Evolutionary conservation across 1,140 invertebrate species (phyloP).

Genomic region (Polypedilum vanderplanki): DNA sequence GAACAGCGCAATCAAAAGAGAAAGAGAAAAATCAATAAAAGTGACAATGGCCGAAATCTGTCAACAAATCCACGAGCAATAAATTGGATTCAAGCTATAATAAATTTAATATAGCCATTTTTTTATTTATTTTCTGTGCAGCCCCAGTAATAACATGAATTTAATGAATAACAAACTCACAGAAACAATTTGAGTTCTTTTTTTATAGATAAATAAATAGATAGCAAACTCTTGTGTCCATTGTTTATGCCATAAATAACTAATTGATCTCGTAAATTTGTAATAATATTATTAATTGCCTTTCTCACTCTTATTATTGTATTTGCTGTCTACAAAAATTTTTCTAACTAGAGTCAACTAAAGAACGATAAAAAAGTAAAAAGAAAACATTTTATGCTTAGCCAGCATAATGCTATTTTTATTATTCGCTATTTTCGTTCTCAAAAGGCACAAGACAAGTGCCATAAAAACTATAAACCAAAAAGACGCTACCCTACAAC

Average conservation of each 20-base stretch:
- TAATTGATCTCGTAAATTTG: slow-evolving; percentile 7
- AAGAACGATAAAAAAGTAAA: no score
- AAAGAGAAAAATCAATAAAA: background rate
- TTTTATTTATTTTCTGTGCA: background rate
- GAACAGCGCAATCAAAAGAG: background rate
- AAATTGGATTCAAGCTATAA: background rate
- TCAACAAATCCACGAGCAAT: slow-evolving; percentile 17
- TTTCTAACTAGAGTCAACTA: no score
- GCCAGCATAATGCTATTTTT: no score
- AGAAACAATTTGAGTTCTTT: background rate
- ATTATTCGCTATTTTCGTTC: background rate
- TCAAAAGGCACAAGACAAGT: background rate
- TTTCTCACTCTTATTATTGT: background rate
- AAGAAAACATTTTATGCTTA: no score
- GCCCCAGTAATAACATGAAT: background rate
- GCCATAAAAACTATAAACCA: slow-evolving; percentile 12
- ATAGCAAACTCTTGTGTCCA: background rate
- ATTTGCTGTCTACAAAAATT: no score
- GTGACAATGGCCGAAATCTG: background rate
- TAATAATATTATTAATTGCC: background rate
- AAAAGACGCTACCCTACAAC: background rate
- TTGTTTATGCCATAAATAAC: background rate
- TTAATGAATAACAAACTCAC: background rate
- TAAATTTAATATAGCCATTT: background rate
- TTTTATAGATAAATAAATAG: background rate